Conservation (phyloP, 1,140 invertebrate genomes). For the Lysiphlebus fabarum region DNA sequence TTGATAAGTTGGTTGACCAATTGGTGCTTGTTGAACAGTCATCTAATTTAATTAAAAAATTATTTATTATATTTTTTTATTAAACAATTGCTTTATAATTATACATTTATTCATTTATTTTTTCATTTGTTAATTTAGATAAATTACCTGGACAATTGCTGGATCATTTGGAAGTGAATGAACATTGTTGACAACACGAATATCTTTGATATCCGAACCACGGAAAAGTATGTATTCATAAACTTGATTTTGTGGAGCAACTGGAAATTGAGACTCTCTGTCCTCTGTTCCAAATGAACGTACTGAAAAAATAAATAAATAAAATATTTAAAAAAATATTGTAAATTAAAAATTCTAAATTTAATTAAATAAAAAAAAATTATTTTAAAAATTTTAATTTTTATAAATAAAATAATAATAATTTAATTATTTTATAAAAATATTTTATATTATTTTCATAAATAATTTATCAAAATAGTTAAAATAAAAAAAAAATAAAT, state of each 20-base stretch:
- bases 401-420: no score
- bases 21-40: constrained; percentile 65
- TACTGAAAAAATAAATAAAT: constrained; percentile 79
- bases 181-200: constrained; percentile 85
- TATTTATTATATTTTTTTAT: constrained; percentile 7
- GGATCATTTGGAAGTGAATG: constrained; percentile 83
- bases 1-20: constrained; percentile 56
- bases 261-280: constrained; percentile 86
- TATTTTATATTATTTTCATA: no score
- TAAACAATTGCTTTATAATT: constrained; percentile 1
- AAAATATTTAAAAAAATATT: no score
- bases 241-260: constrained; percentile 92
- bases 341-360: no score
- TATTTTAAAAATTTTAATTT: no score
- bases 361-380: no score
- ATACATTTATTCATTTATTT: neutral
- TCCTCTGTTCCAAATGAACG: constrained; percentile 98
- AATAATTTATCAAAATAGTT: no score
- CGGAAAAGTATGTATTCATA: constrained; percentile 99
- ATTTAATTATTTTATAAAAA: no score
- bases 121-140: neutral
- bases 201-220: constrained; percentile 98
- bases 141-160: constrained; percentile 81
- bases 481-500: no score
- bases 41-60: constrained; percentile 48